Conservation (phyloP, 2,113 vertebrate species). For the Cervus canadensis region DNA sequence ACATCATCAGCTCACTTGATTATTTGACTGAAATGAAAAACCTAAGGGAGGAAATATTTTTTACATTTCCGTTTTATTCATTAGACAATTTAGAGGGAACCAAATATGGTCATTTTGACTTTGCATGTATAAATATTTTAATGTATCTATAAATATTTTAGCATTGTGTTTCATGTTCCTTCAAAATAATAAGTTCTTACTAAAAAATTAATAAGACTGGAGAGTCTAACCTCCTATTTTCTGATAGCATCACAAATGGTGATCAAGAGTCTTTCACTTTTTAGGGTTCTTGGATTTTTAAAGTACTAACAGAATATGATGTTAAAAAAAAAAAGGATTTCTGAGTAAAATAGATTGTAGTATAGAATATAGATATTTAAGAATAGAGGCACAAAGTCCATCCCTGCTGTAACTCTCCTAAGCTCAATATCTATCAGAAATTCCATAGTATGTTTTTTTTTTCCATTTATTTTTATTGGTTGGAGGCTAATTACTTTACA, state of each 20-base stretch:
- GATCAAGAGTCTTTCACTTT: constrained; percentile 35
- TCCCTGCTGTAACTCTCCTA: neutral
- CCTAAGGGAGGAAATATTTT: neutral
- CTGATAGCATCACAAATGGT: neutral
- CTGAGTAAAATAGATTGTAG: neutral
- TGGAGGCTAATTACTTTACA: no score
- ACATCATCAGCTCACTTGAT: neutral
- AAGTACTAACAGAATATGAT: neutral
- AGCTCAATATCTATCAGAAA: neutral
- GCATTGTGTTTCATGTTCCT: constrained; percentile 47
- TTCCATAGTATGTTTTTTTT: neutral
- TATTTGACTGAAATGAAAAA: neutral
- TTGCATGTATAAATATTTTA: constrained; percentile 62
- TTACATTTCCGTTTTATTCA: neutral
- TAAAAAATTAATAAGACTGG: constrained; percentile 65
- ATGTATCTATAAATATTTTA: constrained; percentile 68
- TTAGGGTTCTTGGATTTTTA: neutral
- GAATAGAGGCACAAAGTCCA: neutral
- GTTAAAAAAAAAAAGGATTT: neutral
- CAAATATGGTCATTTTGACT: constrained; percentile 32
- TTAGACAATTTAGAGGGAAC: neutral
- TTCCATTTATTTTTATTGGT: no score
- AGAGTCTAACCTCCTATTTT: constrained; percentile 7
- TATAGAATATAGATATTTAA: neutral
- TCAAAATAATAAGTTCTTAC: constrained; percentile 55